Percentiles rank a stretch among this genome's conserved stretches.
Evolutionary conservation across 2,797 vertebrate genomes (phyloP).

Genomic region (Melanotaenia maccullochi): DNA sequence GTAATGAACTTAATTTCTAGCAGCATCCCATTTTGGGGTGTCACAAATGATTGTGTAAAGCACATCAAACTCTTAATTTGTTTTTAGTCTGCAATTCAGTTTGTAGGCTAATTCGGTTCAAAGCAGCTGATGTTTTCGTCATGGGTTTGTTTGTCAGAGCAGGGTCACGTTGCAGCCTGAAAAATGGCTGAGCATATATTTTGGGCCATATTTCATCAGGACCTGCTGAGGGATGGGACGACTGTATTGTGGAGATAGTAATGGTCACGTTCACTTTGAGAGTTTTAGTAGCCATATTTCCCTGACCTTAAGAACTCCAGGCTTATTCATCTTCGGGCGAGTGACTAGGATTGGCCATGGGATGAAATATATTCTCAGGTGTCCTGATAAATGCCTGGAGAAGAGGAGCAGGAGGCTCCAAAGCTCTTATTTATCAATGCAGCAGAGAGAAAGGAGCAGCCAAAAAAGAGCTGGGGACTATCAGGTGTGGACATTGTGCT

Average conservation of each 20-base stretch:
- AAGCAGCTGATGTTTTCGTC: slow-evolving; percentile 47
- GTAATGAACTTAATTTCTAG: slow-evolving; percentile 73
- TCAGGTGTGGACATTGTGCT: slow-evolving; percentile 54
- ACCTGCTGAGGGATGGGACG: slow-evolving; percentile 68
- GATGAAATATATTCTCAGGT: slow-evolving; percentile 79
- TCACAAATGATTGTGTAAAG: slow-evolving; percentile 63
- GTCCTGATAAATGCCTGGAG: slow-evolving; percentile 75
- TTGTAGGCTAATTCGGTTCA: slow-evolving; percentile 47
- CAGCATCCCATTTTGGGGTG: slow-evolving; percentile 57
- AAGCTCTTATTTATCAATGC: slow-evolving; percentile 78
- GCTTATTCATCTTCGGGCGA: slow-evolving; percentile 78
- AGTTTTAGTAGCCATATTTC: slow-evolving; percentile 84
- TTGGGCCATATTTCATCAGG: slow-evolving; percentile 68
- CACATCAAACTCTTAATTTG: slow-evolving; percentile 53
- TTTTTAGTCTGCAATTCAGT: slow-evolving; percentile 45
- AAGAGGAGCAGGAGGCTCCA: slow-evolving; percentile 61
- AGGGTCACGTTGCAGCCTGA: slow-evolving; percentile 60
- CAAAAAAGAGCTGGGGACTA: slow-evolving; percentile 52
- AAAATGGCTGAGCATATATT: slow-evolving; percentile 65
- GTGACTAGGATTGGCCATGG: slow-evolving; percentile 78
- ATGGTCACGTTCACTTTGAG: slow-evolving; percentile 81
- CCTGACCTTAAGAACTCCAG: slow-evolving; percentile 78
- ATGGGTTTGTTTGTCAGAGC: slow-evolving; percentile 54
- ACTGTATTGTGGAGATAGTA: slow-evolving; percentile 81
- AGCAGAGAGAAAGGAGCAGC: slow-evolving; percentile 51